Evolutionary conservation across 2,797 vertebrate species (phyloP), one percentile per base, ranked within the genome.

Genomic region (Microchirus variegatus): DNA sequence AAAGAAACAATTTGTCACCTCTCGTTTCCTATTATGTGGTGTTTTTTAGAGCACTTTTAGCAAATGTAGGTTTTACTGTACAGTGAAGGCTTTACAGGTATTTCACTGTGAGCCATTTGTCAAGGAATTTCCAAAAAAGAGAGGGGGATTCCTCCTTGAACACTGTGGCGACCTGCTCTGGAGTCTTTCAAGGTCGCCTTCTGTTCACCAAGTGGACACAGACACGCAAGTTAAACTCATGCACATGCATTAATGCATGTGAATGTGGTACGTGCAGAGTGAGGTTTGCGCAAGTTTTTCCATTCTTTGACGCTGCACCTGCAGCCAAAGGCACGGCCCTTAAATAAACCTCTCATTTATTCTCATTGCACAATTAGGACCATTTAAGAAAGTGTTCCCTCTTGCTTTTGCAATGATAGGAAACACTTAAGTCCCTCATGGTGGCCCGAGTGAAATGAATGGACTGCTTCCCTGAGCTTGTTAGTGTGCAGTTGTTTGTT

Each of bases 61-160:
- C 22, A 22, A 22, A 22, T 22, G 22, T 22, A 22, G 1, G 22
- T 22, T 5, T 22, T 65, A 37, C 45, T 51, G 56, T 55, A 35
- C 36, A 18, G 46, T 66, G 48, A 71, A 69, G 58, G 66, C 12
- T 9, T 72, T 57, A 73, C 52, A 66, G 60, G 46, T 73, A 54
- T 73, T 52, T 63, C 46, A 71, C 61, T 70, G 53, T 69, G 57
- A 22, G 63, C 49, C 36, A 44, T 64, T 70, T 78, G 56, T 68
- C 61, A 80, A 76, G 74, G 75, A 83, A 67, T 77, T 77, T 87
- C 73, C 77, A 22, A 22, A 72, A n/a, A 9, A 55, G 18, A 70
- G 50, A 62, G 46, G 59, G 59, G 42, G 67, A 64, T 14, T 74
- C 73, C 49, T 63, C 56, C 35, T 55, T 46, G 58, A 55, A 53